Evolutionary conservation across 2,888 invertebrate genomes (phyloP).

Genomic region (Harpagoxenus sublaevis): DNA sequence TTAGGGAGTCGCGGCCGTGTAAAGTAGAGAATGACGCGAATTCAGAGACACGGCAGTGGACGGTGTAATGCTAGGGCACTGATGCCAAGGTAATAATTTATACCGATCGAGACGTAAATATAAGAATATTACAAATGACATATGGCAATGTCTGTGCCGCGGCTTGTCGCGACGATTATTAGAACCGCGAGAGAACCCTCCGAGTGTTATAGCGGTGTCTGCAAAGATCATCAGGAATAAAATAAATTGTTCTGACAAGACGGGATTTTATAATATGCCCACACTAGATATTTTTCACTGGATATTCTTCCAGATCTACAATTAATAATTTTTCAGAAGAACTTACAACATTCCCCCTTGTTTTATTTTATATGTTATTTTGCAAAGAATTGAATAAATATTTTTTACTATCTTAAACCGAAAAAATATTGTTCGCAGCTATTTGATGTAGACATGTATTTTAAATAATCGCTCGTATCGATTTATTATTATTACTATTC

Average conservation of each 20-base stretch:
- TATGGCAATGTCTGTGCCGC: conserved; percentile 26
- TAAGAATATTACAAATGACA: conserved; percentile 16
- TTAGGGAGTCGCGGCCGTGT: conserved; percentile 34
- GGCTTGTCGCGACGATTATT: conserved; percentile 32
- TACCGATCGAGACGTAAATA: conserved; percentile 30
- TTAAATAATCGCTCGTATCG: background rate
- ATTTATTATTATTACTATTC: background rate
- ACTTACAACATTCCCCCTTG: background rate
- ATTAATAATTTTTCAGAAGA: background rate
- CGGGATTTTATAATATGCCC: background rate
- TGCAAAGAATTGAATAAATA: background rate
- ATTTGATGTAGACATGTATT: background rate
- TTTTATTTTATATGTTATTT: background rate
- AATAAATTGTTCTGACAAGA: background rate
- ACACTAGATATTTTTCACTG: background rate
- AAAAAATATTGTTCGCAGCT: background rate
- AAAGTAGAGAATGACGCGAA: conserved; percentile 41
- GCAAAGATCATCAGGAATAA: background rate
- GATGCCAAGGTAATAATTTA: conserved; percentile 61
- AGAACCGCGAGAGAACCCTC: background rate
- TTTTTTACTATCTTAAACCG: background rate
- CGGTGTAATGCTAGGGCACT: conserved; percentile 53
- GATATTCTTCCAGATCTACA: background rate
- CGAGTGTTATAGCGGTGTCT: background rate
- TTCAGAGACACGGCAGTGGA: conserved; percentile 54